Conservation (phyloP, 2,888 invertebrate genomes). For the Petrophora chlorosata region DNA sequence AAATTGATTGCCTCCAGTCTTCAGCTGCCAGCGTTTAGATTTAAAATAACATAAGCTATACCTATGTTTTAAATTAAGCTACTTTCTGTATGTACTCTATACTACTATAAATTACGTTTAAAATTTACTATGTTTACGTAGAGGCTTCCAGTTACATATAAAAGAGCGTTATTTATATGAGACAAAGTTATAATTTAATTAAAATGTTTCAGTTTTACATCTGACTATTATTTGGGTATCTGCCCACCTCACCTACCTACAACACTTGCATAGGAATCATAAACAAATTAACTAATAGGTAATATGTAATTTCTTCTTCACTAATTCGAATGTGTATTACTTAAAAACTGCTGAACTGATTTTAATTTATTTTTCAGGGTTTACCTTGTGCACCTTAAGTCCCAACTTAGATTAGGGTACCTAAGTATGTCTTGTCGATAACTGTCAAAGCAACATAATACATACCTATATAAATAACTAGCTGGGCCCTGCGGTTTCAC, state of each 20-base stretch:
- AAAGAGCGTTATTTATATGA: conserved; percentile 79
- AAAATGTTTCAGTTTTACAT: conserved; percentile 71
- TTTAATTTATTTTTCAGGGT: too few species aligned
- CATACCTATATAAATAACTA: too few species aligned
- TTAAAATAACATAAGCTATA: conserved; percentile 42
- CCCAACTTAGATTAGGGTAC: too few species aligned
- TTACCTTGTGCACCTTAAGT: too few species aligned
- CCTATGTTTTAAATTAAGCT: conserved; percentile 34
- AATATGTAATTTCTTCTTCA: too few species aligned
- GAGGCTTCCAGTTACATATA: conserved; percentile 79
- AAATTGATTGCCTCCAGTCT: conserved; percentile 66
- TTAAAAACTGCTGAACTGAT: too few species aligned
- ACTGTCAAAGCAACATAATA: too few species aligned
- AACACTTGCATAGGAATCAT: background rate
- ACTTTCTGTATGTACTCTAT: conserved; percentile 24
- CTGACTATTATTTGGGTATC: too few species aligned
- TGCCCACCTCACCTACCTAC: conserved; percentile 51
- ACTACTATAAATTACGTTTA: conserved; percentile 42
- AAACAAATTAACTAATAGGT: too few species aligned
- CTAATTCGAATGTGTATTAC: too few species aligned
- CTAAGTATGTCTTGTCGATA: too few species aligned
- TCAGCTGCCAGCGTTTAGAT: conserved; percentile 51
- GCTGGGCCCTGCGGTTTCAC: too few species aligned
- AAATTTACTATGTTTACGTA: conserved; percentile 69
- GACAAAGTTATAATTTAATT: conserved; percentile 74